Percentiles rank a stretch among this genome's conserved stretches.
These are phyloP conservation scores for Barnardius zonarius DNA, from an alignment of 2,113 vertebrate genomes.

Conservation along the genomic window DNA sequence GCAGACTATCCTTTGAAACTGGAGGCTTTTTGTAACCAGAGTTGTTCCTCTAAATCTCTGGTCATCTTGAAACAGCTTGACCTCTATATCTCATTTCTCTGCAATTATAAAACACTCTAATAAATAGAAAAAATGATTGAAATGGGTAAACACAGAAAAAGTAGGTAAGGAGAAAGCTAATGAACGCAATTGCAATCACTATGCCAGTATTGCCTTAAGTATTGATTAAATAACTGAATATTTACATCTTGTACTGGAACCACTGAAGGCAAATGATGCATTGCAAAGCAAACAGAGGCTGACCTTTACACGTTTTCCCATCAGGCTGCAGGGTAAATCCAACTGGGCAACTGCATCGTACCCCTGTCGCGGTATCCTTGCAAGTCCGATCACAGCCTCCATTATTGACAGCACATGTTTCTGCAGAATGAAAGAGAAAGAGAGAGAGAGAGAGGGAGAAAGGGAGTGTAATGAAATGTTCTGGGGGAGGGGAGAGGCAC, in stretches of 20 bases:
- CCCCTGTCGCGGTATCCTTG: conserved; percentile 95
- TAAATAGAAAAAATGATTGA: neutral
- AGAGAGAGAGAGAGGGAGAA: conserved; percentile 24
- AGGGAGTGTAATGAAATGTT: conserved; percentile 53
- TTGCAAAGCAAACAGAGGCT: conserved; percentile 74
- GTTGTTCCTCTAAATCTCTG: neutral
- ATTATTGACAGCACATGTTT: conserved; percentile 97
- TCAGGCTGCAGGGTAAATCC: conserved; percentile 96
- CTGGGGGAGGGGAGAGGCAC: conserved; percentile 28
- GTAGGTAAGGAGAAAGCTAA: neutral
- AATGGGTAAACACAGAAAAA: neutral
- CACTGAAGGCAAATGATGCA: conserved; percentile 55
- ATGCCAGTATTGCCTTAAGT: neutral
- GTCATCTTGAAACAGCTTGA: neutral
- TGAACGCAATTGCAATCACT: neutral
- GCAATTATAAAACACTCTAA: neutral
- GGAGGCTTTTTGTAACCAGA: neutral
- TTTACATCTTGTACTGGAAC: conserved; percentile 39
- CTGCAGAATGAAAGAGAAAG: conserved; percentile 75
- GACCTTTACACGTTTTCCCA: conserved; percentile 99
- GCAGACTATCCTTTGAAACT: neutral
- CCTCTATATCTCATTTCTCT: neutral
- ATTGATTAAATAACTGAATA: conserved; percentile 52
- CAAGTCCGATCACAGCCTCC: conserved; percentile 96
- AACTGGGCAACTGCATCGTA: conserved; percentile 95